A percentile compares a stretch with the other conserved stretches of the same genome.
These are phyloP conservation scores for Hemiprocne comata DNA, from an alignment of 2,113 vertebrate species.

Conservation along the genomic window DNA sequence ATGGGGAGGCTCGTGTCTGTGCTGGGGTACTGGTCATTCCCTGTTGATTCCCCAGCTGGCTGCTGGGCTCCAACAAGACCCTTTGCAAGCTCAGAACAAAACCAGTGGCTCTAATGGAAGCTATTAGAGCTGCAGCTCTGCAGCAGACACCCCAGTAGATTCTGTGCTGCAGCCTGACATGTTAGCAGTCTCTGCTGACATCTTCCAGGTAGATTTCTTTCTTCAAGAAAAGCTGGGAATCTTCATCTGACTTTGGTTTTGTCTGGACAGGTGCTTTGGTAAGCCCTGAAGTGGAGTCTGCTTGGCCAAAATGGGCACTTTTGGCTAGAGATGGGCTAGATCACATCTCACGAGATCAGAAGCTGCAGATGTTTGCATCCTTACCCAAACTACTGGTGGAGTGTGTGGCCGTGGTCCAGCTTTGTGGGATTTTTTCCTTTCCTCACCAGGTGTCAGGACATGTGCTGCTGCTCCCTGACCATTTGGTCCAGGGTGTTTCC, in stretches of 20 bases:
- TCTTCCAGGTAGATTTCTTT: not conserved
- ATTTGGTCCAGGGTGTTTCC: not conserved
- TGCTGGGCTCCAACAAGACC: not conserved
- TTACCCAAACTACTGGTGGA: not conserved
- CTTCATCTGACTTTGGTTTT: not conserved
- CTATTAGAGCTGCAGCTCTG: not conserved
- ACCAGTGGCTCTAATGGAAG: rapidly evolving
- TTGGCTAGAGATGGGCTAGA: not conserved
- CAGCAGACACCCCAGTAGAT: not conserved
- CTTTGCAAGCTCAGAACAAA: not conserved
- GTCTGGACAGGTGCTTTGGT: not conserved
- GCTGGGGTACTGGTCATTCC: not conserved
- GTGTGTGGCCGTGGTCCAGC: not conserved
- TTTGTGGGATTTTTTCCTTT: not conserved
- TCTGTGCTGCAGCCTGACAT: rapidly evolving
- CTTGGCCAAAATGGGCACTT: not conserved
- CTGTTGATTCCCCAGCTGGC: not conserved
- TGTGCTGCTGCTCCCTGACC: not conserved
- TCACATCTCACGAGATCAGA: not conserved
- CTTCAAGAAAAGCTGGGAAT: not conserved
- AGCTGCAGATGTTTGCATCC: not conserved
- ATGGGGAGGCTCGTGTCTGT: rapidly evolving
- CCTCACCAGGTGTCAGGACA: not conserved
- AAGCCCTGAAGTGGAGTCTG: not conserved
- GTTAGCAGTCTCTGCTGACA: rapidly evolving